Base-by-base conservation (phyloP, 2,797 vertebrate species). In the Podarcis lilfordi region DNA sequence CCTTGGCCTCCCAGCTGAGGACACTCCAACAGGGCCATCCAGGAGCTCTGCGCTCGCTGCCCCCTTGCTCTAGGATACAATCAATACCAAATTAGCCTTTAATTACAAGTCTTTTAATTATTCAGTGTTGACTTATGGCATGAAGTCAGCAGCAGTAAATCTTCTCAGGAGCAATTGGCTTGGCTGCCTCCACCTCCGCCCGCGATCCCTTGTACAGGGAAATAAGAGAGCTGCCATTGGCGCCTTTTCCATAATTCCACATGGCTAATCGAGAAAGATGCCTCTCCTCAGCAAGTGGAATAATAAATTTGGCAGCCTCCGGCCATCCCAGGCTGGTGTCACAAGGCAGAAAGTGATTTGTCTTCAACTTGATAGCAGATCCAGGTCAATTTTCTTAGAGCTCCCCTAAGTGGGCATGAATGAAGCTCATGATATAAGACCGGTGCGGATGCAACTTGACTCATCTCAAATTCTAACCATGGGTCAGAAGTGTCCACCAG, bases 91-190 rank as follows among this genome's bases (percentile, higher is more conserved):
- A 96, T 96, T 96, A 97, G 96, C 86, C 91, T 96, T 95, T 96
- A 96, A 96, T 96, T 96, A 96, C 90, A 94, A 93, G 94, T 81
- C 91, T 97, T 97, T 97, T 96, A 97, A 97, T 98, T 97, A 97
- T 97, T 97, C 95, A 97, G 95, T 93, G 92, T 96, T 94, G 93
- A 93, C 92, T 96, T 96, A 96, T 92, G 86, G 95, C 96, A 94
- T 92, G 91, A 87, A 94, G 95, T 88, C 86, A 91, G 88, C 80
- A 94, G 95, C 93, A 91, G 91, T 96, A 95, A 94, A 94, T 93
- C 93, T 94, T 88, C 40, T 87, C 81, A 69, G 91, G 19, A 92
- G 89, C 59, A 80, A 93, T 91, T 88, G 72, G 82, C 92, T 95
- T 89, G 59, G 87, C 89, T 91, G 89, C 43, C 91, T 75, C 87